phyloP scores from a whole-genome alignment of 2,797 vertebrate species.

The Cuculus canorus region DNA sequence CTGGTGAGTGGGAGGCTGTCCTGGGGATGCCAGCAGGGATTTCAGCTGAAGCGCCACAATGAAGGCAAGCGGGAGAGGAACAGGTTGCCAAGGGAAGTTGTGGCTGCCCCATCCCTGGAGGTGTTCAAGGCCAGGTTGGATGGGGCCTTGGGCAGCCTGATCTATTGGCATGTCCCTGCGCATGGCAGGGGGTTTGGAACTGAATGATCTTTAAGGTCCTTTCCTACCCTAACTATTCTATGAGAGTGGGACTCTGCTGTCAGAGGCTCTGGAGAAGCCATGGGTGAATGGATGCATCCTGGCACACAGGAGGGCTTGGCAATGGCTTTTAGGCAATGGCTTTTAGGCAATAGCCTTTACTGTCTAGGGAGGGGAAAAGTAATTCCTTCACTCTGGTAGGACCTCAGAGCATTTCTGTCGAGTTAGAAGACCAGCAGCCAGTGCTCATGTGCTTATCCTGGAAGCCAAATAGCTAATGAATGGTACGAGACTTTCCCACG shows the following conservation, averaged over 20 bases:
- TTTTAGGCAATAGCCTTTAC: neutral
- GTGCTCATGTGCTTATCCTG: neutral
- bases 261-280: too few relatives aligned
- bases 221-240: too few relatives aligned
- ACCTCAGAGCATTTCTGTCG: neutral
- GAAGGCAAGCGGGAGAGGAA: neutral
- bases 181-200: too few relatives aligned
- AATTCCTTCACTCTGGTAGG: neutral
- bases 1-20: neutral
- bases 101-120: too few relatives aligned
- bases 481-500: neutral
- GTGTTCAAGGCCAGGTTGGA: too few relatives aligned
- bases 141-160: too few relatives aligned
- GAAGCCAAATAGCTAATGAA: neutral
- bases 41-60: neutral
- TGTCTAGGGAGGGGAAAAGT: neutral
- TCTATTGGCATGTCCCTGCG: too few relatives aligned
- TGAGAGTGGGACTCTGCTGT: neutral
- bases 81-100: too few relatives aligned
- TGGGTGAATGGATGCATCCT: too few relatives aligned
- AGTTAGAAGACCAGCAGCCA: neutral
- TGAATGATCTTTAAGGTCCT: too few relatives aligned
- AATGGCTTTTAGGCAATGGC: neutral
- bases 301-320: fast-evolving
- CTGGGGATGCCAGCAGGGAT: neutral